Evolutionary conservation across 2,113 vertebrate genomes (phyloP).

Genomic region (Butastur rufipennis): DNA sequence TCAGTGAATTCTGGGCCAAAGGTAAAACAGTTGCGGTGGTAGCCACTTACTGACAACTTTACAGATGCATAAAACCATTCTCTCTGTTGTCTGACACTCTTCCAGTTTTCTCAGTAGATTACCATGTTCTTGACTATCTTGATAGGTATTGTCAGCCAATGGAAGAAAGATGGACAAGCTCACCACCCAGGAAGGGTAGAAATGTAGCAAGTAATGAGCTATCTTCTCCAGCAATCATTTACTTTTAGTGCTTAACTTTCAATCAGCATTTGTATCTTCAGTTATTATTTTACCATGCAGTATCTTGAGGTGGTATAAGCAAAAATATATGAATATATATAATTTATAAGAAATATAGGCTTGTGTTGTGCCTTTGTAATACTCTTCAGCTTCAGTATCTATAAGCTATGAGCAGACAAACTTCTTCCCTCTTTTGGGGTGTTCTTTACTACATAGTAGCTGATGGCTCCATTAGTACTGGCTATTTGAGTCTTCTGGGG

Average conservation of each 20-base stretch:
- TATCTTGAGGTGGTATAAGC: slow-evolving; percentile 18
- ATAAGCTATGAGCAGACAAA: background rate
- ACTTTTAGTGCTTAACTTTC: background rate
- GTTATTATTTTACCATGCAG: slow-evolving; percentile 10
- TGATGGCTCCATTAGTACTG: slow-evolving; percentile 4
- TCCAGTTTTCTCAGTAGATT: background rate
- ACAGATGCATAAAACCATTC: background rate
- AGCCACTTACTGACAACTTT: background rate
- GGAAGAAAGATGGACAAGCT: background rate
- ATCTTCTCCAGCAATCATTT: background rate
- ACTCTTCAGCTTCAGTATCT: slow-evolving; percentile 30
- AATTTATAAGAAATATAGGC: slow-evolving; percentile 46
- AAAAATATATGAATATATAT: slow-evolving; percentile 25
- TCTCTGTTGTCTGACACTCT: background rate
- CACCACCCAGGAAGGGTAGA: background rate
- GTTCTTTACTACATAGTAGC: slow-evolving; percentile 2
- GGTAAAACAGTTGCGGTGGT: background rate
- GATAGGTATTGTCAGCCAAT: background rate
- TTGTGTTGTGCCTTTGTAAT: slow-evolving; percentile 42
- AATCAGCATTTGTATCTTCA: background rate
- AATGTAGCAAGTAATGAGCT: background rate
- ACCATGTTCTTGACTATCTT: background rate
- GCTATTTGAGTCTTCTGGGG: slow-evolving; percentile 17
- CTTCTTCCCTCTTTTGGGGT: background rate
- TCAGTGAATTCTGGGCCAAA: background rate